These are phyloP conservation scores for Etheostoma nigrum DNA, from an alignment of 2,797 vertebrate genomes.

Conservation along the genomic window DNA sequence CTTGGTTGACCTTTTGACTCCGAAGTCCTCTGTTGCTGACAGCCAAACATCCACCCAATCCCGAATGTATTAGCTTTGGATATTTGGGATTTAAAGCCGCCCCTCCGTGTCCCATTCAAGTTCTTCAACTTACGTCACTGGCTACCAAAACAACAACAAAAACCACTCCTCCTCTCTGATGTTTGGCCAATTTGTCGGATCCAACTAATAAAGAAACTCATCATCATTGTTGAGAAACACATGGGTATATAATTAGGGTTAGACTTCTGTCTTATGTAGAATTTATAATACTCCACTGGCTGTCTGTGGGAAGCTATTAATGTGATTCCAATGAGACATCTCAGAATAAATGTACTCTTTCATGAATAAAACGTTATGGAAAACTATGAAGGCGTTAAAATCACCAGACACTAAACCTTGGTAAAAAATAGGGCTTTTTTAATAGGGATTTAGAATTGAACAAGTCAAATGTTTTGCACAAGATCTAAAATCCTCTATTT, in stretches of 20 bases:
- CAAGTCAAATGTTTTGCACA: conserved; percentile 2
- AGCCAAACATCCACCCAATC: conserved; percentile 35
- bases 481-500: background rate
- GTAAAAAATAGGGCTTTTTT: background rate
- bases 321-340: conserved; percentile 36
- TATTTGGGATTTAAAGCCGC: conserved; percentile 38
- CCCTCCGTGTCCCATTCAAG: conserved; percentile 20
- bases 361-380: conserved; percentile 14
- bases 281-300: conserved; percentile 26
- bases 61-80: conserved; percentile 23
- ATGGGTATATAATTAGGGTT: conserved; percentile 20
- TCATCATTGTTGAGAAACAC: conserved; percentile 30
- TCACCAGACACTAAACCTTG: background rate
- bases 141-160: conserved; percentile 41
- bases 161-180: conserved; percentile 28
- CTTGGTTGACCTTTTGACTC: conserved; percentile 65
- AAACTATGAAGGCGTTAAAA: conserved; percentile 6
- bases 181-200: conserved; percentile 33
- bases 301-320: conserved; percentile 41
- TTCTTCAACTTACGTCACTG: conserved; percentile 35
- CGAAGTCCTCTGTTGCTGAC: conserved; percentile 54
- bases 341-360: conserved; percentile 21
- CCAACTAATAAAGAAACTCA: conserved; percentile 28
- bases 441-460: background rate
- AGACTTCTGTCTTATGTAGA: conserved; percentile 26